Base-by-base conservation (phyloP, 1,140 invertebrate genomes). In the Drosophila biarmipes region DNA sequence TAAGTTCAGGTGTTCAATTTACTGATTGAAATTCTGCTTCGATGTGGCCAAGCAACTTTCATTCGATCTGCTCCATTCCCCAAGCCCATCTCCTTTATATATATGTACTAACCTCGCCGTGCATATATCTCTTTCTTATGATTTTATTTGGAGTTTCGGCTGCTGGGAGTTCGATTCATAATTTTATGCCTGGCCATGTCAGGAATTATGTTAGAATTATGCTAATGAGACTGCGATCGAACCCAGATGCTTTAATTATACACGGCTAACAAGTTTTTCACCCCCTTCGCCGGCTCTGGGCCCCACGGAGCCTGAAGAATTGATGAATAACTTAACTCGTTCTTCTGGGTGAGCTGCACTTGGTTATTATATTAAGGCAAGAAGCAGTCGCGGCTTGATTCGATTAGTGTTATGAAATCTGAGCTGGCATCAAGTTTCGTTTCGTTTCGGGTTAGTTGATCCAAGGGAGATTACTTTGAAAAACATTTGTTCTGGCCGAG, bases 1-100 rank as follows among this genome's bases (percentile, higher is more conserved):
- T 84, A 89, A 79, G 82, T 87, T 87, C 82, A 87, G 82, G 82
- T 87, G 82, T 87, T 87, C 82, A 89, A 89, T 89, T 87, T 87
- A 79, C 82, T 87, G 82, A 87, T 87, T 87, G 82, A 87, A 87
- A 89, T 87, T 87, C 82, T 58, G 82, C 57, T 74, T 64, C 81
- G 80, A 80, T 84, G 80, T 85, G 82, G 81, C 73, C 69, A 52
- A 56, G 78, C 81, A 85, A 85, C 81, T 85, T 85, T 85, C 82
- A 75, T 81, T 74, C 68, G 54, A 40, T 63, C 51, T 40, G 43
- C 46, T 46, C 37, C 46, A 56, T 46, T 37, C 66, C 62, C 48
- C 43, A 37, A 34, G 58, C 29, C 57, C 48, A 38, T 66, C 69
- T 38, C 24, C 69, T 31, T 38, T 10, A 7, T 38, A 15, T 17